These are phyloP conservation scores for Cololabis saira DNA, from an alignment of 2,113 vertebrate genomes.

Conservation along the genomic window DNA sequence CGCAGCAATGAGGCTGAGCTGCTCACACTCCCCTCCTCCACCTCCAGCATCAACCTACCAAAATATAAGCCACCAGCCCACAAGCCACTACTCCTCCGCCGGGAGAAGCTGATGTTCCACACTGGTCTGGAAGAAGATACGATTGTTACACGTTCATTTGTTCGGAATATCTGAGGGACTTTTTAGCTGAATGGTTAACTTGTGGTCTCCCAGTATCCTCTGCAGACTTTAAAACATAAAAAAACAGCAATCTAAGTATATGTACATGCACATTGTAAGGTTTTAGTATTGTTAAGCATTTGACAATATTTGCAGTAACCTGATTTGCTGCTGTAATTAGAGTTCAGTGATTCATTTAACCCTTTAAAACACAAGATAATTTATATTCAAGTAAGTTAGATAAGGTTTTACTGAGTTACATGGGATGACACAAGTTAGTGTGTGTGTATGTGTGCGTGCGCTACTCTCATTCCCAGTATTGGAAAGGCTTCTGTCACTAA, in stretches of 20 bases:
- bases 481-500: slow-evolving; percentile 5
- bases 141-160: too few species aligned
- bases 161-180: slow-evolving; percentile 6
- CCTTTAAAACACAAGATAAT: too few species aligned
- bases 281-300: neutral
- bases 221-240: slow-evolving; percentile 12
- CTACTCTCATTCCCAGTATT: neutral
- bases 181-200: slow-evolving; percentile 13
- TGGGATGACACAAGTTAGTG: slow-evolving; percentile 25
- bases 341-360: neutral
- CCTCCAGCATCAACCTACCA: neutral
- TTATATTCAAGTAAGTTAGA: neutral
- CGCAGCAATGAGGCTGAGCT: slow-evolving; percentile 68
- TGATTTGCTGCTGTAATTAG: slow-evolving; percentile 8
- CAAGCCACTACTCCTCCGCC: slow-evolving; percentile 38
- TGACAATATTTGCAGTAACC: slow-evolving; percentile 9
- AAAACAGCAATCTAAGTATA: too few species aligned
- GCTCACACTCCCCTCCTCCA: slow-evolving; percentile 13
- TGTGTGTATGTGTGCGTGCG: neutral
- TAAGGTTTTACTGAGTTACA: slow-evolving; percentile 5
- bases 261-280: too few species aligned
- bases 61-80: slow-evolving; percentile 36
- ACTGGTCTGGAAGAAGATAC: slow-evolving; percentile 25
- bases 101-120: slow-evolving; percentile 21
- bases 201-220: slow-evolving; percentile 36